Percentiles rank a stretch among this genome's conserved stretches.
phyloP scores from a whole-genome alignment of 2,797 vertebrate species.

The Alauda arvensis region DNA sequence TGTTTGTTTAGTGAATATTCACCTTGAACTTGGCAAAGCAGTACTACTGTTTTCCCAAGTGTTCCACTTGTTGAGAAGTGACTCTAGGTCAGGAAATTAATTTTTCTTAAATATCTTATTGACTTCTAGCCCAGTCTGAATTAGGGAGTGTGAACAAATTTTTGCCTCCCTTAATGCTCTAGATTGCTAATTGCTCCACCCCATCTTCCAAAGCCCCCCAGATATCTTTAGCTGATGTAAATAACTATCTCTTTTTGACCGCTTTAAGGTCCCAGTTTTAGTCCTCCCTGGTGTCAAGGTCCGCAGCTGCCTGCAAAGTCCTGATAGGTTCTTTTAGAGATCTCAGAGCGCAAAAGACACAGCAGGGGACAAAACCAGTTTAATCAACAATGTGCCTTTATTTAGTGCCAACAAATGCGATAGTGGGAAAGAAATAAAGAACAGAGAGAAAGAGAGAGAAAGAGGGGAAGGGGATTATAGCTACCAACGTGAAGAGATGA shows the following conservation, averaged over 20 bases:
- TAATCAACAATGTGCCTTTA: no score
- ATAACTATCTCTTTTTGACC: background rate
- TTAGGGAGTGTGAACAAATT: background rate
- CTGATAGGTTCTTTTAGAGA: no score
- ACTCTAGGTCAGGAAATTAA: background rate
- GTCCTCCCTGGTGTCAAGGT: background rate
- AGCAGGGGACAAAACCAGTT: no score
- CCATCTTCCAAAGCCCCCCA: accelerated
- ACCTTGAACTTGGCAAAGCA: background rate
- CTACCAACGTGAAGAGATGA: no score
- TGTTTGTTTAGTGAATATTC: background rate
- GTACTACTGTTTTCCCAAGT: background rate
- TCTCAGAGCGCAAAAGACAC: no score
- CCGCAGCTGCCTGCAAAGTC: no score
- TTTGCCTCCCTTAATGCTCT: background rate
- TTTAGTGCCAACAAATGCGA: no score
- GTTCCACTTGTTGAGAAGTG: background rate
- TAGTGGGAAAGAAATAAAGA: no score
- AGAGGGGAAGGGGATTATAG: no score
- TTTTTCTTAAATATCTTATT: background rate
- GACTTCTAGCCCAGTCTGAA: background rate
- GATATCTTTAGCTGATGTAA: background rate
- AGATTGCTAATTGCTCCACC: background rate
- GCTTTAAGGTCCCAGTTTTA: background rate
- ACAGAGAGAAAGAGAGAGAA: no score